These are phyloP conservation scores for Thysanoteuthis rhombus DNA, from an alignment of 2,888 invertebrate species.

Conservation along the genomic window DNA sequence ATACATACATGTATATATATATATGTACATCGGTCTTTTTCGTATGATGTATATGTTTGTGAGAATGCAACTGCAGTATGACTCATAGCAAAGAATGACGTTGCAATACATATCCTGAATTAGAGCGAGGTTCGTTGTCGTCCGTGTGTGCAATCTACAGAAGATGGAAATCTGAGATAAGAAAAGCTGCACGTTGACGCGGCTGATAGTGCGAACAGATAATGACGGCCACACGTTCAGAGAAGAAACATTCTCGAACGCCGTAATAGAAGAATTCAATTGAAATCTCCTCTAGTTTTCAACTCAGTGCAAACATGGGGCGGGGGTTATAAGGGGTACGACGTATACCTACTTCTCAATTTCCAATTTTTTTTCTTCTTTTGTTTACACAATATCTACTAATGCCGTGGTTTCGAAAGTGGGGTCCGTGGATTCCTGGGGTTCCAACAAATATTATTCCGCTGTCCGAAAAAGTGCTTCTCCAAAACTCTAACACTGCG, in stretches of 20 bases:
- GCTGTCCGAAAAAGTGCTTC: no score
- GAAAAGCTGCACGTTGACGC: background rate
- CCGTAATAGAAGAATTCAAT: background rate
- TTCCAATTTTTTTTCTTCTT: no score
- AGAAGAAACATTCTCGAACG: background rate
- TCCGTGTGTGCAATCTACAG: background rate
- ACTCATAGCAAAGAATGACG: background rate
- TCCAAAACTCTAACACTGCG: no score
- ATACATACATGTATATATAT: no score
- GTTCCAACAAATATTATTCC: no score
- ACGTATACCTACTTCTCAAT: no score
- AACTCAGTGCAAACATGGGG: background rate
- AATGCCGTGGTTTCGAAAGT: no score
- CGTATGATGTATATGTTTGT: background rate
- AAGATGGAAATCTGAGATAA: background rate
- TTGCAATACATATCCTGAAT: background rate
- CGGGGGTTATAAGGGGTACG: background rate
- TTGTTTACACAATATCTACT: no score
- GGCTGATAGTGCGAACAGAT: background rate
- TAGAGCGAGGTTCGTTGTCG: background rate
- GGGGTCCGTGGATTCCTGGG: no score
- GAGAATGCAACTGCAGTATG: background rate
- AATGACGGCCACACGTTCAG: background rate
- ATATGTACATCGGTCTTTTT: no score
- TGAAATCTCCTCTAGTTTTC: background rate